phyloP scores from a whole-genome alignment of 2,797 vertebrate genomes.

The Amphiprion clarkii region DNA sequence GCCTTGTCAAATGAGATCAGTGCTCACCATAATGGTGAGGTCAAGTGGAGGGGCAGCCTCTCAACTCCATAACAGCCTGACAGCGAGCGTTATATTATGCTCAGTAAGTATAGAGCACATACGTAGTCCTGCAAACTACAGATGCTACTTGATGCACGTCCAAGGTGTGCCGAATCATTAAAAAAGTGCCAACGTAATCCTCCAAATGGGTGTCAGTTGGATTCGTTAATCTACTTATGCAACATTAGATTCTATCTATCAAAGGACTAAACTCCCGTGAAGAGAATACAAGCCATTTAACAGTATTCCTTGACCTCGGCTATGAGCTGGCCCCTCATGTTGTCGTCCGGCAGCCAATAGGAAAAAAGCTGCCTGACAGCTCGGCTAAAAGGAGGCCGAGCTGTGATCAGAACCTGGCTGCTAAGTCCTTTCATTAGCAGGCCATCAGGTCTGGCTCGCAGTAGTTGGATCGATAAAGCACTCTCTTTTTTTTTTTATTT shows the following conservation, averaged over 20 bases:
- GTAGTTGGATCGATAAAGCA: slow-evolving; percentile 87
- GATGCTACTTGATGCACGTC: slow-evolving; percentile 50
- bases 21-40: slow-evolving; percentile 87
- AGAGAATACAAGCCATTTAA: slow-evolving; percentile 73
- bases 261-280: slow-evolving; percentile 65
- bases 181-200: slow-evolving; percentile 67
- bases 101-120: slow-evolving; percentile 53
- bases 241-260: slow-evolving; percentile 74
- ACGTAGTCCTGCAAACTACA: slow-evolving; percentile 52
- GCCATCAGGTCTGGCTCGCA: slow-evolving; percentile 74
- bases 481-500: slow-evolving; percentile 86
- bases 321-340: slow-evolving; percentile 59
- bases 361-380: slow-evolving; percentile 64
- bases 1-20: slow-evolving; percentile 90
- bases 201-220: slow-evolving; percentile 68
- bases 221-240: slow-evolving; percentile 76
- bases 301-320: slow-evolving; percentile 73
- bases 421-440: slow-evolving; percentile 85
- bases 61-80: slow-evolving; percentile 84
- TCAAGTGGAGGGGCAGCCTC: slow-evolving; percentile 88
- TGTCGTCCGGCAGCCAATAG: slow-evolving; percentile 56
- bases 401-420: slow-evolving; percentile 74
- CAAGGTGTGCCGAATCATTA: slow-evolving; percentile 65
- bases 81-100: slow-evolving; percentile 78
- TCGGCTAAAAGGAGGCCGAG: slow-evolving; percentile 64